Conservation (phyloP, 2,797 vertebrate genomes). For the Ataeniobius toweri region DNA sequence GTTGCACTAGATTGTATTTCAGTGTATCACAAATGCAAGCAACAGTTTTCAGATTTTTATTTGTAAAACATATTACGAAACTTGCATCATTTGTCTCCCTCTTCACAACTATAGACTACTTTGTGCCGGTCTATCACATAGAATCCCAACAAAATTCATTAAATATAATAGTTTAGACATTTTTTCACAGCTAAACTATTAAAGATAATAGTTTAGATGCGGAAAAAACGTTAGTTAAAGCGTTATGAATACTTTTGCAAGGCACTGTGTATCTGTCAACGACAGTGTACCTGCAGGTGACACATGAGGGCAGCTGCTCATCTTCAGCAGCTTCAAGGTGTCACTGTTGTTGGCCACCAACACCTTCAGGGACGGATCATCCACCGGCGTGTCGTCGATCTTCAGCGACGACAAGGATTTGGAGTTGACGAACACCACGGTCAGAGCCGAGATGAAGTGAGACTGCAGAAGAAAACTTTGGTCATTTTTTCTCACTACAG, state of each 20-base stretch:
- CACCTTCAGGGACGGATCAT: slow-evolving; percentile 95
- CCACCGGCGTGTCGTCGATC: slow-evolving; percentile 97
- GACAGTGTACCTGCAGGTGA: slow-evolving; percentile 91
- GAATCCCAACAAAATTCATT: not conserved
- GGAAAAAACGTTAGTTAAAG: no score
- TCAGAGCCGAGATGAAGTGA: slow-evolving; percentile 97
- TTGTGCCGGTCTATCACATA: not conserved
- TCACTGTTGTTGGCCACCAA: slow-evolving; percentile 97
- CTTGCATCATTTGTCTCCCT: not conserved
- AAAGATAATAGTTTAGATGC: no score
- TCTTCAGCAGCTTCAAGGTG: slow-evolving; percentile 94
- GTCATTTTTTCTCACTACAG: not conserved
- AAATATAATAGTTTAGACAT: not conserved
- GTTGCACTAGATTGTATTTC: not conserved
- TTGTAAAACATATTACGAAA: not conserved
- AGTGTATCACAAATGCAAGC: not conserved
- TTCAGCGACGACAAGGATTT: slow-evolving; percentile 96
- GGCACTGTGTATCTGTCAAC: not conserved
- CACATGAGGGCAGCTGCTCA: slow-evolving; percentile 99
- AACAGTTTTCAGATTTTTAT: not conserved
- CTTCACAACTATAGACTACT: not conserved
- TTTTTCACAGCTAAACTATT: no score
- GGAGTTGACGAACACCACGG: slow-evolving; percentile 99
- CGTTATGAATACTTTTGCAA: no score
- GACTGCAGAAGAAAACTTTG: slow-evolving; percentile 79